Base-by-base conservation (phyloP, 1,140 invertebrate species). In the Procambarus virginalis region DNA sequence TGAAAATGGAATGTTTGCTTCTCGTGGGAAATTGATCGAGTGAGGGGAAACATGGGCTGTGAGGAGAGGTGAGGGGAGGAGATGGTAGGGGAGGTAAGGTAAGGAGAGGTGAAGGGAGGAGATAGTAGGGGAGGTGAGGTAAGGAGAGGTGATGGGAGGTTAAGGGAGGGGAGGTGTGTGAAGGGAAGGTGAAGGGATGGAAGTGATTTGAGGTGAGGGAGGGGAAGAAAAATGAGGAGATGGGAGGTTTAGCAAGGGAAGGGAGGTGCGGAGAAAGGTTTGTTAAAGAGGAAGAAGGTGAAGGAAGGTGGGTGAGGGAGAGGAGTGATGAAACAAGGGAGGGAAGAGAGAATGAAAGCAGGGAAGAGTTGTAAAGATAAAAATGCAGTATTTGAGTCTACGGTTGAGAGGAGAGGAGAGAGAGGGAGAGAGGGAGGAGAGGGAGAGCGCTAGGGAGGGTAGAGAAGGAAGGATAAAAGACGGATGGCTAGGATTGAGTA, bases 1-100 rank as follows among this genome's bases (percentile, higher is more conserved):
- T 85, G 84, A 85, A 85, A 85, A 85, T 85, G 73, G 84, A 85
- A 85, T 85, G 84, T 76, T 77, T 85, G 75, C 84, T 76, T 85
- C 84, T 85, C n/a, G 45, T 45, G 84, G 84, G 84, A 58, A 85
- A 85, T 85, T 85, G 84, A 85, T 85, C 84, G 84, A 60, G 55
- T 55, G 70, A 58, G 51, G 70, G 84, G 46, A 75, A 85, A 85
- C 70, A 85, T 77, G 55, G 68, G 60, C 14, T 45, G 80, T 46
- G 46, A 81, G 79, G 34, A 3, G 80, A 14, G 58, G 58, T 68
- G 48, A 20, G 68, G 58, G 58, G 64, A 46, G 80, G 34, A n/a
- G 75, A 22, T 48, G 75, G 34, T 60, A 17, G 34, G 34, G 20
- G 76, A 49, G 76, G 8, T 12, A 46, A 49, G 14, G 20, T 20